Evolutionary conservation across 2,113 vertebrate genomes (phyloP), one percentile per base, ranked within the genome.

Genomic region (Channa maculata): DNA sequence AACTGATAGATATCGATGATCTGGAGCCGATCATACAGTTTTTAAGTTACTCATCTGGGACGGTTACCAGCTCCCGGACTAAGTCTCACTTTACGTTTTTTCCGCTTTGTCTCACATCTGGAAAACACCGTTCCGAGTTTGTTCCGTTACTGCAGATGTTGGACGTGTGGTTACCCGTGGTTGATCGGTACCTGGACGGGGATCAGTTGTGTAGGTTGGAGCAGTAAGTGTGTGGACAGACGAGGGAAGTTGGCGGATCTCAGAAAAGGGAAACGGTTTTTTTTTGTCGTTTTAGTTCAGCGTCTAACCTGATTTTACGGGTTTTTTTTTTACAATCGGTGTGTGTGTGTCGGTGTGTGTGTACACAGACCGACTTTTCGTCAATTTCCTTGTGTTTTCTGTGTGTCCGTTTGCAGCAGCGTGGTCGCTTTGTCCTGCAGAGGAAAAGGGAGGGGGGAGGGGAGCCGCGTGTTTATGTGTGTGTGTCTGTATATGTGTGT

Each of bases 381-480:
- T 41, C 24, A 24, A 24, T 24, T 24, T 24, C 24, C 24, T 24
- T 24, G 55, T 65, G 50, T 73, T 15, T 61, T 0, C 2, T 54
- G 39, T 48, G 74, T 66, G 79, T 84, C 75, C 79, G 77, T 80
- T 73, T 78, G 54, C 75, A 65, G 80, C 89, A 89, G 83, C 88
- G 90, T 91, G 88, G 90, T 86, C 77, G 90, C 90, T 91, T 91
- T 91, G 90, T 91, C 90, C 88, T 90, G 79, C 50, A 83, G 81
- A 91, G 89, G 87, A 90, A 90, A 69, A 75, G 60, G 58, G 67
- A 15, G 83, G 86, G 85, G 90, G 91, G 88, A 86, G 87, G 89
- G 82, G 86, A 65, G 24, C 45, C 2, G 3, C 33, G 69, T 11
- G 61, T 65, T 65, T 53, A 68, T 50, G 63, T 76, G 50, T 52